Conservation (phyloP, 2,113 vertebrate genomes). For the Malurus alboscapulatus region DNA sequence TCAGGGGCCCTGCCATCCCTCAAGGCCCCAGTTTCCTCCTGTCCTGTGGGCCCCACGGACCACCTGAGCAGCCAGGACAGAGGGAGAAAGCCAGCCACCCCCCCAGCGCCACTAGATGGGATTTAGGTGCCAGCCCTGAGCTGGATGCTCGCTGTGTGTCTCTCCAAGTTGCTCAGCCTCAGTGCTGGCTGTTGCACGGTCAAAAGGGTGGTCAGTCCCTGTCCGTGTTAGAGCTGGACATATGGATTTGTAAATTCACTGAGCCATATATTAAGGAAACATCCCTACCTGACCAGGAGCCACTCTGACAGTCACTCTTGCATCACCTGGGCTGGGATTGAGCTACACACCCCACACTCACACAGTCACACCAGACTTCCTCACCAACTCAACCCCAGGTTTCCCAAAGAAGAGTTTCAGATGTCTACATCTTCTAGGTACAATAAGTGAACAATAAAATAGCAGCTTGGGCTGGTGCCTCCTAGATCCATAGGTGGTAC, state of each 20-base stretch:
- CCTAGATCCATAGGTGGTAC: no score
- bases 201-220: rapidly evolving
- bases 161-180: rapidly evolving
- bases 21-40: no score
- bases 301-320: neutral
- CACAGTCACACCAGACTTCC: neutral
- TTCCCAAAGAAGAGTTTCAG: neutral
- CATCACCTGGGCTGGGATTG: neutral
- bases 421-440: neutral
- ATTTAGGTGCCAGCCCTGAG: rapidly evolving
- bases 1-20: rapidly evolving
- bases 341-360: neutral
- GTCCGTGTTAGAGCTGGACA: rapidly evolving
- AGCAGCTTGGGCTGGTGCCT: neutral
- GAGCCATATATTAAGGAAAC: neutral
- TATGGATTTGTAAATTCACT: rapidly evolving
- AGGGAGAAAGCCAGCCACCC: rapidly evolving
- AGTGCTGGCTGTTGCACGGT: rapidly evolving
- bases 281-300: neutral
- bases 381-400: neutral
- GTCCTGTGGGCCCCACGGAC: no score
- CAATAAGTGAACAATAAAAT: neutral
- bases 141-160: rapidly evolving
- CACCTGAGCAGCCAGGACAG: neutral
- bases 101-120: rapidly evolving